Conservation (phyloP, 2,797 vertebrate species). For the Phalloptychus januarius region DNA sequence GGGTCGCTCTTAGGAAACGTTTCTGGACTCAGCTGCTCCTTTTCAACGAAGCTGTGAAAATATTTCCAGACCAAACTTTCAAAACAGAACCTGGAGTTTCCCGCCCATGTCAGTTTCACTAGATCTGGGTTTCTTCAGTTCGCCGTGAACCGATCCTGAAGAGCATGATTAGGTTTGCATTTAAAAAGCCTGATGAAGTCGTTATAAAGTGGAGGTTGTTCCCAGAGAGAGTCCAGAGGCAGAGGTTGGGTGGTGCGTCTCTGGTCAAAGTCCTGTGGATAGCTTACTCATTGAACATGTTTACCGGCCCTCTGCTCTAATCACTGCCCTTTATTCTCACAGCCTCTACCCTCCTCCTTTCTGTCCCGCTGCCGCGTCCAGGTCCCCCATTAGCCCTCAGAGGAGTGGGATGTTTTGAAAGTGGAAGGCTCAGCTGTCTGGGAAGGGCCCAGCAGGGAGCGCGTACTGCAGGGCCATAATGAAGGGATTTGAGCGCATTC, state of each 20-base stretch:
- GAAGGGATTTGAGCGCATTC: slow-evolving; percentile 48
- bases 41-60: not conserved
- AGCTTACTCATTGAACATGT: slow-evolving; percentile 64
- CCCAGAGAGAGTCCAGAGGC: not conserved
- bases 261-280: slow-evolving; percentile 74
- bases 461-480: slow-evolving; percentile 48
- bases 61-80: not conserved
- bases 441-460: slow-evolving; percentile 30
- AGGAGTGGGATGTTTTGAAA: slow-evolving; percentile 28
- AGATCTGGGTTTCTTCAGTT: not conserved
- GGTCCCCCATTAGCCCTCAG: not conserved
- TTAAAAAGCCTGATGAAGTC: slow-evolving; percentile 7
- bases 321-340: slow-evolving; percentile 11
- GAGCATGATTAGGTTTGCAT: slow-evolving; percentile 7
- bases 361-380: not conserved
- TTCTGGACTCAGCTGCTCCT: not conserved
- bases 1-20: not conserved
- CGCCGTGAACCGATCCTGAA: not conserved
- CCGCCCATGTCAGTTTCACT: not conserved
- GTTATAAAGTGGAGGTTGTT: not conserved
- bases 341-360: not conserved
- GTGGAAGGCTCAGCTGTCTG: slow-evolving; percentile 24
- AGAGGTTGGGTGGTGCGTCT: not conserved
- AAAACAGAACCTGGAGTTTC: not conserved
- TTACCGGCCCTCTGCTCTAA: slow-evolving; percentile 8